Percentiles rank a stretch among this genome's conserved stretches.
Evolutionary conservation across 2,888 invertebrate species (phyloP).

Genomic region (Tetragonisca angustula): DNA sequence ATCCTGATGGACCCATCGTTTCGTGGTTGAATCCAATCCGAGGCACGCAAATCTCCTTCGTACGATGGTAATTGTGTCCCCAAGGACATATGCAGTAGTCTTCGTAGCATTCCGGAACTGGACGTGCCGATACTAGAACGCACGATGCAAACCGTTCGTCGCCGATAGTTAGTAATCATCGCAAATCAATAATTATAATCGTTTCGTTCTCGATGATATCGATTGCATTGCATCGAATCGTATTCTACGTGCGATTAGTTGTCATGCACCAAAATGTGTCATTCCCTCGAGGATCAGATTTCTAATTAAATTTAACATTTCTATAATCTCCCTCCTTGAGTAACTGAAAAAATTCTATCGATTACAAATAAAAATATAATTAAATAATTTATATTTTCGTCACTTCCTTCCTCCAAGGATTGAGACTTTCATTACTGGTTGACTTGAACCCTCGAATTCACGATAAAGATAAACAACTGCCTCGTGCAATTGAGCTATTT

Average conservation of each 20-base stretch:
- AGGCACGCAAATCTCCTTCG: slow-evolving; percentile 81
- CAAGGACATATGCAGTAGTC: slow-evolving; percentile 84
- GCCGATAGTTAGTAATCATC: slow-evolving; percentile 53
- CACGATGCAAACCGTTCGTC: slow-evolving; percentile 66
- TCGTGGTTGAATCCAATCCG: slow-evolving; percentile 79
- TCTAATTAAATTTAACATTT: neutral
- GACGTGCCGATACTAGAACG: slow-evolving; percentile 81
- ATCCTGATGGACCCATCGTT: slow-evolving; percentile 84
- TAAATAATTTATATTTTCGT: neutral
- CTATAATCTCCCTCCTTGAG: neutral
- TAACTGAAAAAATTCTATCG: neutral
- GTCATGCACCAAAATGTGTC: slow-evolving; percentile 9
- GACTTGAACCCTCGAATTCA: neutral
- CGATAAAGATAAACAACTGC: neutral
- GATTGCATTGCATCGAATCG: neutral
- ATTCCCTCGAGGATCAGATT: neutral
- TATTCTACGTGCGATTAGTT: slow-evolving; percentile 58
- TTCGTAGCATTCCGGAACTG: slow-evolving; percentile 83
- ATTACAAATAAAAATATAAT: neutral
- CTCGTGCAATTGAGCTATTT: neutral
- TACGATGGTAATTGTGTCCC: slow-evolving; percentile 81
- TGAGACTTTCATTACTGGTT: neutral
- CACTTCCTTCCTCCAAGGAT: neutral
- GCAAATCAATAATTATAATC: slow-evolving; percentile 27
- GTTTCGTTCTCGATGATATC: slow-evolving; percentile 15